Conservation (phyloP, 2,797 vertebrate species). For the Neomorphus geoffroyi region DNA sequence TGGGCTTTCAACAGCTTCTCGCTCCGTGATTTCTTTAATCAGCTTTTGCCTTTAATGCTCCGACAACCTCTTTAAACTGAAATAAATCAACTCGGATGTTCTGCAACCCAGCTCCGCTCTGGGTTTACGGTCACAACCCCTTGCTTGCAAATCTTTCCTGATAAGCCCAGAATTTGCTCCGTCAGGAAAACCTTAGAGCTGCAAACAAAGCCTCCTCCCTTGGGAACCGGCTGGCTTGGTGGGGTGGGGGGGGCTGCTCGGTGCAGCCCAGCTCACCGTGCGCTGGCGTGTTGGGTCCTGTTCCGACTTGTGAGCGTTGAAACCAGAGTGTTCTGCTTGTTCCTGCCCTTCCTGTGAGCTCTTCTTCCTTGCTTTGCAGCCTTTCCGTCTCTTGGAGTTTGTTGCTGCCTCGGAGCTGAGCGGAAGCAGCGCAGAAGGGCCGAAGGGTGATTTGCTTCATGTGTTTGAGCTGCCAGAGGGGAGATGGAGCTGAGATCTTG, state of each 20-base stretch:
- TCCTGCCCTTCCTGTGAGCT: neutral
- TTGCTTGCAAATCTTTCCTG: neutral
- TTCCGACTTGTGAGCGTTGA: neutral
- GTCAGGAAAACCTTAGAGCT: neutral
- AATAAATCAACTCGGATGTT: neutral
- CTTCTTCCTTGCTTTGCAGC: no score
- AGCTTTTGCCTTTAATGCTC: neutral
- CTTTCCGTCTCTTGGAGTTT: neutral
- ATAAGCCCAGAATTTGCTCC: constrained; percentile 1
- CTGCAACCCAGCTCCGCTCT: neutral
- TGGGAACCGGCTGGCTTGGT: neutral
- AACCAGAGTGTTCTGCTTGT: neutral
- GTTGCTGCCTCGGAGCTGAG: neutral
- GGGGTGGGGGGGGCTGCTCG: no score
- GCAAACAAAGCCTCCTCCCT: neutral
- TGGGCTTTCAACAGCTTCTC: neutral
- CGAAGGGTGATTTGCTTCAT: neutral
- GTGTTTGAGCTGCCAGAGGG: neutral
- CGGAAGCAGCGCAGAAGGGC: neutral
- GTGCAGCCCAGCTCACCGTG: neutral
- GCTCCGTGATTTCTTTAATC: neutral
- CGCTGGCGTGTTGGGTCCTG: neutral
- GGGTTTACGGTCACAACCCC: neutral
- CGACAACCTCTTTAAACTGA: neutral
- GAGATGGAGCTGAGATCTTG: no score